phyloP scores from a whole-genome alignment of 2,113 vertebrate species.

The Nicator chloris region DNA sequence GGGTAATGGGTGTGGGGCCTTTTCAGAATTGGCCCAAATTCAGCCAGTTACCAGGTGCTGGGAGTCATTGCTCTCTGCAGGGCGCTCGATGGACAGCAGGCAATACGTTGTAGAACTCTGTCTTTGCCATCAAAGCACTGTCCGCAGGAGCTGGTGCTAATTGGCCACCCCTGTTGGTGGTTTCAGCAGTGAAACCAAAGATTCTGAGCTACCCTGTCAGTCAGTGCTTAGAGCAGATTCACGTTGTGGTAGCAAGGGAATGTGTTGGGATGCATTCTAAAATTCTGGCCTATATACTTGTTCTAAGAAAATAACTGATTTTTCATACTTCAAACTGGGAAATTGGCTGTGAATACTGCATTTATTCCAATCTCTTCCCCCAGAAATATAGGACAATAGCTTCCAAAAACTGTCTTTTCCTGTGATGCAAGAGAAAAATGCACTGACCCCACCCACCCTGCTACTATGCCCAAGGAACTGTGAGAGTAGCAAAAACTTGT shows the following conservation, averaged over 20 bases:
- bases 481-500: neutral
- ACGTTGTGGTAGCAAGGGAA: neutral
- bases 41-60: neutral
- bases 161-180: neutral
- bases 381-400: neutral
- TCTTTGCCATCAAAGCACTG: neutral
- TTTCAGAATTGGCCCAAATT: neutral
- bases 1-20: neutral
- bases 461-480: neutral
- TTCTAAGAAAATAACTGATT: neutral
- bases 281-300: neutral
- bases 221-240: neutral
- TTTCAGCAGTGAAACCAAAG: neutral
- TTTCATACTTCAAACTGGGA: neutral
- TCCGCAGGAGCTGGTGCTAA: neutral
- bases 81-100: accelerated
- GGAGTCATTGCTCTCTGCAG: neutral
- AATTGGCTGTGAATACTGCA: neutral
- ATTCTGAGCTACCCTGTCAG: neutral
- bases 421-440: neutral
- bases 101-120: neutral
- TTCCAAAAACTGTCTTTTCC: neutral
- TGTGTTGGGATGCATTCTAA: neutral
- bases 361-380: neutral
- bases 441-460: accelerated